Conservation (phyloP, 1,140 invertebrate genomes). For the Trigoniulus corallinus region DNA sequence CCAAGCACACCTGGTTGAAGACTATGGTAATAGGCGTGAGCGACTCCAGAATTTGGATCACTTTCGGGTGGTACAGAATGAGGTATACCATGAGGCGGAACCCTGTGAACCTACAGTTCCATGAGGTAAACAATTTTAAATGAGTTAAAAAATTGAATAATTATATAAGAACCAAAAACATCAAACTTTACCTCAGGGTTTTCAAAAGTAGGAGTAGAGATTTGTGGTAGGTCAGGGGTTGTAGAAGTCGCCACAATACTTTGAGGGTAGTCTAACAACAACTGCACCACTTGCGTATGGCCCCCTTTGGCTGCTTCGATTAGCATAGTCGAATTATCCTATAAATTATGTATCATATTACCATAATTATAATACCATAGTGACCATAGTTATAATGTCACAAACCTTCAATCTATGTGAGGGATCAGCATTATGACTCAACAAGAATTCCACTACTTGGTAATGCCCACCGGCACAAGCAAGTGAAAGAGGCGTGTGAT, state of each 20-base stretch:
- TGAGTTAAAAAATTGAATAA: background rate
- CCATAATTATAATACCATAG: background rate
- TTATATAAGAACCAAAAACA: background rate
- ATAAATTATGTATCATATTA: slow-evolving; percentile 14
- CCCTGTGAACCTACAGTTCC: slow-evolving; percentile 9
- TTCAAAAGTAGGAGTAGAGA: slow-evolving; percentile 17
- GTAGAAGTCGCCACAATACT: slow-evolving; percentile 33
- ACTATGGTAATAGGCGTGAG: slow-evolving; percentile 8
- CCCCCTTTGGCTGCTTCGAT: slow-evolving; percentile 97
- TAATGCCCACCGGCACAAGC: slow-evolving; percentile 93
- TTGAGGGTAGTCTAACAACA: slow-evolving; percentile 86
- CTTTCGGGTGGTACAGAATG: background rate
- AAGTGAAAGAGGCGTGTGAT: slow-evolving; percentile 91
- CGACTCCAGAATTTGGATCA: slow-evolving; percentile 7
- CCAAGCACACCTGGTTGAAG: background rate
- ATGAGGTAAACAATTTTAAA: background rate
- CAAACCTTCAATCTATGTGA: slow-evolving; percentile 80
- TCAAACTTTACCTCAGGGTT: slow-evolving; percentile 17
- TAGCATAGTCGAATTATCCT: slow-evolving; percentile 95
- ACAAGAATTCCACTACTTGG: slow-evolving; percentile 74
- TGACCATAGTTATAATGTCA: slow-evolving; percentile 3
- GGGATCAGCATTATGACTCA: slow-evolving; percentile 80
- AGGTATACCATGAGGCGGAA: slow-evolving; percentile 12
- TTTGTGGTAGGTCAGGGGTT: slow-evolving; percentile 24
- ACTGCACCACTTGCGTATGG: slow-evolving; percentile 83